Base-by-base conservation (phyloP, 2,113 vertebrate genomes). In the Ailurus styani region DNA sequence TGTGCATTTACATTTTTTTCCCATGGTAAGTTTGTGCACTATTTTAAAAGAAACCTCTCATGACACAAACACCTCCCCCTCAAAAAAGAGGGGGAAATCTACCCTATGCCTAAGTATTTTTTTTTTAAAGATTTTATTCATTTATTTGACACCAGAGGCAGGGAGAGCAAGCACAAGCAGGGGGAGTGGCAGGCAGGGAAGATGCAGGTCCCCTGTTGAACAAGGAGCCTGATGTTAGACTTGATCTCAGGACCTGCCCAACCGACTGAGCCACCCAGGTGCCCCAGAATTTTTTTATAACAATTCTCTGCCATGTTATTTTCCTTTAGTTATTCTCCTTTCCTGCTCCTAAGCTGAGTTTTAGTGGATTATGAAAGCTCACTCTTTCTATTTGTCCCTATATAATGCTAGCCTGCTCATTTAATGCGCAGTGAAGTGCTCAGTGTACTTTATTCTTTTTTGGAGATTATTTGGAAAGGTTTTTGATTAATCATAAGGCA, bases 401-500 rank as follows among this genome's bases (percentile, higher is more conserved):
- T 25, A 4, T 45, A 52, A 40, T 47, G 55, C 75, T 15, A 11
- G 34, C 34, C 27, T 88, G 10, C 55, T 95, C 50, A 27, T 75
- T 45, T 85, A 79, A 70, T 95, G 68, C 34, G 11, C 50, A 31
- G 1, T 82, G 42, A 81, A 64, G 55, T 55, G 37, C 40, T 60
- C 52, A 7, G 50, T 77, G 40, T 47, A n/a, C 86, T 84, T 96
- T n/a, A 91, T 85, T 91, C 29, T 91, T 62, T 85, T 85, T 64
- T 93, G 40, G 64, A 95, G n/a, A 55, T 40, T 93, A 50, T 77
- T 87, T 91, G 52, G 47, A 62, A 88, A 95, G 34, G 62, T 27
- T 95, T 95, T 93, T 88, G 60, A 50, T 93, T 84, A 73, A 96
- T 96, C 77, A 34, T 45, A 84, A 87, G 75, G 87, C 50, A 40